Percentiles rank a stretch among this genome's conserved stretches.
These are phyloP conservation scores for Vanessa cardui DNA, from an alignment of 2,888 invertebrate species.

Conservation along the genomic window DNA sequence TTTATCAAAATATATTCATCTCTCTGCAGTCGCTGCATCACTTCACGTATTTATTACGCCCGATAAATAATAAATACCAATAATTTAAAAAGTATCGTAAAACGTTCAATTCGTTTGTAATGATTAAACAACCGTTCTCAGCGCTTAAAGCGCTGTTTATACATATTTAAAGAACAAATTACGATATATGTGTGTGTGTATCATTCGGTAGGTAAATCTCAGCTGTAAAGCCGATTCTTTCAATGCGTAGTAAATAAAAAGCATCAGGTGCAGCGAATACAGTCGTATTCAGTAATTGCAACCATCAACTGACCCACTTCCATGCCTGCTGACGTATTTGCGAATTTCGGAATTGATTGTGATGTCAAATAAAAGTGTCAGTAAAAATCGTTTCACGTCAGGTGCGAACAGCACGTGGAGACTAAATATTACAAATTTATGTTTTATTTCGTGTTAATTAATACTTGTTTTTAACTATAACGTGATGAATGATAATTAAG, in stretches of 20 bases:
- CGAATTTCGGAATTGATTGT: slow-evolving; percentile 1
- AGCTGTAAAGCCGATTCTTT: not conserved
- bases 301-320: slow-evolving; percentile 54
- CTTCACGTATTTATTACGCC: too few relatives aligned
- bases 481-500: slow-evolving; percentile 23
- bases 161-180: not conserved
- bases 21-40: too few relatives aligned
- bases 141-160: not conserved
- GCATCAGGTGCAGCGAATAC: slow-evolving; percentile 57
- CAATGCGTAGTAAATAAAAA: not conserved
- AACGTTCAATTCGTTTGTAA: not conserved
- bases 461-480: slow-evolving; percentile 17
- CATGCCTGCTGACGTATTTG: slow-evolving; percentile 44
- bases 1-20: too few relatives aligned
- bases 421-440: not conserved
- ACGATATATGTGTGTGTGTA: too few relatives aligned
- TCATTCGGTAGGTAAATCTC: not conserved
- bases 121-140: not conserved
- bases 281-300: slow-evolving; percentile 59
- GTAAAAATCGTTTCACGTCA: not conserved
- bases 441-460: slow-evolving; percentile 16
- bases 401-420: not conserved
- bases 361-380: not conserved
- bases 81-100: not conserved
- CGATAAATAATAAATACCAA: not conserved